Percentiles rank a stretch among this genome's conserved stretches.
phyloP scores from a whole-genome alignment of 53 echinoderm and acorn worm genomes.

The Temnopleurus reevesii region DNA sequence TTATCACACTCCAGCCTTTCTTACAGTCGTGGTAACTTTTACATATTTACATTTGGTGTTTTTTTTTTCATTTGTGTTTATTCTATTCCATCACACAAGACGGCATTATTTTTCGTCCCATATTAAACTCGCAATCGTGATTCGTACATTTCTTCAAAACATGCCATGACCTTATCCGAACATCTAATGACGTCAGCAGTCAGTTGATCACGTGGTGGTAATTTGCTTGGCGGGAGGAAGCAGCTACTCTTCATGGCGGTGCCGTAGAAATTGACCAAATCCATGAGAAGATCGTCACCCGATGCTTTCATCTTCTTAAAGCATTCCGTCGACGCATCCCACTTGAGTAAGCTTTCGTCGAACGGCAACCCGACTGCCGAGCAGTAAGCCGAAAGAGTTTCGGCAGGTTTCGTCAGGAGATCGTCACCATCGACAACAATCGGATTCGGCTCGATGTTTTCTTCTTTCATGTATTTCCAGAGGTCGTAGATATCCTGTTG shows the following conservation, averaged over 20 bases:
- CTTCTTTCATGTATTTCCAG: not conserved
- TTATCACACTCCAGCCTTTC: too few species aligned
- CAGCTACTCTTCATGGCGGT: conserved; percentile 29
- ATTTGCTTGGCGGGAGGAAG: conserved; percentile 18
- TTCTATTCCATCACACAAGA: too few species aligned
- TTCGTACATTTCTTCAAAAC: conserved; percentile 20
- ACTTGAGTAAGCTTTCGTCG: not conserved
- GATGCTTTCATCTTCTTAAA: not conserved
- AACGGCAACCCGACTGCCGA: not conserved
- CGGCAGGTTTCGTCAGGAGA: conserved; percentile 17
- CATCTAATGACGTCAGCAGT: conserved; percentile 25
- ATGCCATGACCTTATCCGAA: not conserved
- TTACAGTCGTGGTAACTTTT: too few species aligned
- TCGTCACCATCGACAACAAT: conserved; percentile 32
- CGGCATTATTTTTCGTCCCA: too few species aligned
- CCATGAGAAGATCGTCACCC: not conserved
- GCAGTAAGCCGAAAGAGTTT: not conserved
- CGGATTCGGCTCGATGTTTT: conserved; percentile 7
- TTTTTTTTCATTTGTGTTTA: too few species aligned
- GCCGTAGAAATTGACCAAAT: not conserved
- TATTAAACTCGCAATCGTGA: not conserved
- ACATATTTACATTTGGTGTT: too few species aligned
- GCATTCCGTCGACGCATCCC: conserved; percentile 3
- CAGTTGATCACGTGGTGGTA: conserved; percentile 15
- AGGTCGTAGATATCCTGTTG: not conserved